phyloP scores from a whole-genome alignment of 1,140 invertebrate species.

The Triops longicaudatus region DNA sequence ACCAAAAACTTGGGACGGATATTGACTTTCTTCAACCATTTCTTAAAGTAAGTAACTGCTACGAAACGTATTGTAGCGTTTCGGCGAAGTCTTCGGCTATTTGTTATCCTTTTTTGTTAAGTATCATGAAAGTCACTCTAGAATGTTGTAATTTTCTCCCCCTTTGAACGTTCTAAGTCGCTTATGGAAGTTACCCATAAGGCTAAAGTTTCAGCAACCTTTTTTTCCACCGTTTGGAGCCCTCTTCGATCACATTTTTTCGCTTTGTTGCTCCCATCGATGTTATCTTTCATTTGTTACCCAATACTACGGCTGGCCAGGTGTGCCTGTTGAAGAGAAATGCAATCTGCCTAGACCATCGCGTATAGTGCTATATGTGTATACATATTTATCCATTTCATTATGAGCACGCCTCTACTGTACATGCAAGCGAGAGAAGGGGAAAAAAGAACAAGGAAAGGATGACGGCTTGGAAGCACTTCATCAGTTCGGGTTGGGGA shows the following conservation, averaged over 20 bases:
- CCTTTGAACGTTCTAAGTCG: not conserved
- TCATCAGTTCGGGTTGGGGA: not conserved
- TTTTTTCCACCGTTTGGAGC: not conserved
- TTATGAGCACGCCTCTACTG: not conserved
- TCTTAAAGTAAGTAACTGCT: not conserved
- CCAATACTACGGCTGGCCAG: not conserved
- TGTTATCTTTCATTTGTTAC: constrained; percentile 4
- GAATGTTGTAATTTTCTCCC: not conserved
- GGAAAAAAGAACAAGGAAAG: not conserved
- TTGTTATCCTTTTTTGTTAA: not conserved
- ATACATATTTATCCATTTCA: constrained; percentile 12
- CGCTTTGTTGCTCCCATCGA: not conserved
- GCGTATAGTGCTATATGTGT: not conserved
- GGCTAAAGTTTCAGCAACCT: not conserved
- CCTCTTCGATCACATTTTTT: not conserved
- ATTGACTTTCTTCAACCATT: not conserved
- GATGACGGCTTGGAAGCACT: not conserved
- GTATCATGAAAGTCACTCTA: not conserved
- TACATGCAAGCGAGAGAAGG: not conserved
- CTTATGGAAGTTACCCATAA: not conserved
- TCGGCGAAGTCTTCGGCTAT: not conserved
- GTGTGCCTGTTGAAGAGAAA: not conserved
- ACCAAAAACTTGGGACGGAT: not conserved
- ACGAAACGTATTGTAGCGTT: not conserved
- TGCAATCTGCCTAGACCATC: not conserved